These are phyloP conservation scores for Rhabditophanes sp. DNA, from an alignment of 2,888 invertebrate species.

Conservation along the genomic window DNA sequence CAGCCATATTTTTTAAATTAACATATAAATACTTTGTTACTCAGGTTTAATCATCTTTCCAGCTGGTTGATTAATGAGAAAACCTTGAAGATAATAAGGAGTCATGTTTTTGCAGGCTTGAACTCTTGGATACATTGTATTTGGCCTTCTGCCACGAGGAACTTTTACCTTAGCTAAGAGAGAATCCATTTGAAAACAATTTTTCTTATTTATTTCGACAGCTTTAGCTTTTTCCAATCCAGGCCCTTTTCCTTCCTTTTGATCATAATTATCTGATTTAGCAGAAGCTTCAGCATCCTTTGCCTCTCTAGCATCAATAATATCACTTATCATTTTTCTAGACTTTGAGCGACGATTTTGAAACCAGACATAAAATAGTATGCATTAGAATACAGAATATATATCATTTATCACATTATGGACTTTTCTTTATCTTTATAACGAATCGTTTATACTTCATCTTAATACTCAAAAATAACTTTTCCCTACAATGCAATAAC, in stretches of 20 bases:
- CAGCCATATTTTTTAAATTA: too few relatives aligned
- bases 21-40: too few relatives aligned
- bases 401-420: too few relatives aligned
- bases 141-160: conserved; percentile 48
- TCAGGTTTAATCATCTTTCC: conserved; percentile 44
- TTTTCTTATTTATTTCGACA: conserved; percentile 1
- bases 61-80: conserved; percentile 49
- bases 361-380: conserved; percentile 78
- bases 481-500: too few relatives aligned
- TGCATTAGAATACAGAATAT: too few relatives aligned
- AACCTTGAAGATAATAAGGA: conserved; percentile 46
- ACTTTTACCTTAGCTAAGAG: conserved; percentile 48
- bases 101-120: conserved; percentile 47
- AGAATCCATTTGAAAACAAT: too few relatives aligned
- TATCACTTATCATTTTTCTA: background rate
- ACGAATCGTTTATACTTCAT: too few relatives aligned
- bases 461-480: too few relatives aligned
- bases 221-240: background rate
- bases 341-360: conserved; percentile 64
- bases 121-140: conserved; percentile 49
- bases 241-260: background rate
- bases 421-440: background rate
- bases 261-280: conserved; percentile 2
- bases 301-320: conserved; percentile 1
- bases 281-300: too few relatives aligned